These are phyloP conservation scores for Drosophila orosa DNA, from an alignment of 1,140 invertebrate species.

Conservation along the genomic window DNA sequence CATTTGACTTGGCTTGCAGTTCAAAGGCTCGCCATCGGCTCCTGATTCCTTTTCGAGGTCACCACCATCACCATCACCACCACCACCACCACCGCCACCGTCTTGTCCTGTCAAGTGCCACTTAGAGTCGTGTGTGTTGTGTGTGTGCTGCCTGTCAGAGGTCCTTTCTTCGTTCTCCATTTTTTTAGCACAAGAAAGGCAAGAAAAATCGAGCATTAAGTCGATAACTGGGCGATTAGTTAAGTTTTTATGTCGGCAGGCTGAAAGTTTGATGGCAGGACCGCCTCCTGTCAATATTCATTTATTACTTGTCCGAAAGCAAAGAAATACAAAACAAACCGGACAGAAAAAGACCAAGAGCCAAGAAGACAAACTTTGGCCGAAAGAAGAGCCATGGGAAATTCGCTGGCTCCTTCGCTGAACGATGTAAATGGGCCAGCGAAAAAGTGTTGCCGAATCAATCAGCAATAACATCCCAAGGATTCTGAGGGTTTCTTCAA, in stretches of 20 bases:
- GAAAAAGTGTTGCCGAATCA: constrained; percentile 24
- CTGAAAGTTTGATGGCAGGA: constrained; percentile 37
- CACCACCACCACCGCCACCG: constrained; percentile 17
- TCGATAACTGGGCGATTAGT: constrained; percentile 80
- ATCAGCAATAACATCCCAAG: constrained; percentile 31
- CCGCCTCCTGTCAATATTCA: constrained; percentile 75
- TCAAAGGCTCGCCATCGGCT: constrained; percentile 59
- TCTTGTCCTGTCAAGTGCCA: constrained; percentile 70
- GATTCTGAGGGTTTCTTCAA: constrained; percentile 5
- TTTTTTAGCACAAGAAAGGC: constrained; percentile 46
- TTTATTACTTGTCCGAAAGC: constrained; percentile 69
- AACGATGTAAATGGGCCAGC: constrained; percentile 16
- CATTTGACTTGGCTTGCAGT: constrained; percentile 80
- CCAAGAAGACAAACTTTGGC: constrained; percentile 25
- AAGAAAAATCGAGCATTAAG: constrained; percentile 72
- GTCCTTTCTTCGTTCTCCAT: constrained; percentile 50
- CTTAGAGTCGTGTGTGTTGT: constrained; percentile 41
- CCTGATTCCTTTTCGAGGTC: constrained; percentile 63
- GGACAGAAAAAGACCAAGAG: not conserved
- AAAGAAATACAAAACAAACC: constrained; percentile 37
- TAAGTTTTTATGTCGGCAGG: constrained; percentile 75
- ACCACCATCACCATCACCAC: constrained; percentile 21
- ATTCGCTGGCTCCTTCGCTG: not conserved
- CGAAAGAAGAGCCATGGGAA: constrained; percentile 12
- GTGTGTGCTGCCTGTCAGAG: constrained; percentile 49